Conservation (phyloP, 2,797 vertebrate species). For the Sebastes diaconus region DNA sequence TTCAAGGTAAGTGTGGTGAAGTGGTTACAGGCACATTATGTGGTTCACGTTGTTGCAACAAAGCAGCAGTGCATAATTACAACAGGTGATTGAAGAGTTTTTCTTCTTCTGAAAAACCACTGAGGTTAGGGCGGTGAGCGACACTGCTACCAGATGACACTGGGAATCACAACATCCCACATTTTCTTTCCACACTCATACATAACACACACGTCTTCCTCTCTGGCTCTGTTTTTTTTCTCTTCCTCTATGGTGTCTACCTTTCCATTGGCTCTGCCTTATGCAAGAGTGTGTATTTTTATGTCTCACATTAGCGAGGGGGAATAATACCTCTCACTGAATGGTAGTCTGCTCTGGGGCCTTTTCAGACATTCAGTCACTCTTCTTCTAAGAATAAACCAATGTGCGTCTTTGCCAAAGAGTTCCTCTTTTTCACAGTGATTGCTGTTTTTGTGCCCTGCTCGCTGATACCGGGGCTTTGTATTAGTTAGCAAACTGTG, state of each 20-base stretch:
- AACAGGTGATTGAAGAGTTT: constrained; percentile 65
- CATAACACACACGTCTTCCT: constrained; percentile 27
- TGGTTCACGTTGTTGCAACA: constrained; percentile 57
- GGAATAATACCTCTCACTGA: constrained; percentile 76
- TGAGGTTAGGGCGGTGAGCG: constrained; percentile 52
- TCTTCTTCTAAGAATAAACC: constrained; percentile 81
- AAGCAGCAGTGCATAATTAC: constrained; percentile 65
- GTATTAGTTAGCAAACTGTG: constrained; percentile 59
- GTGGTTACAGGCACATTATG: constrained; percentile 48
- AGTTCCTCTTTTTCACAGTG: constrained; percentile 54
- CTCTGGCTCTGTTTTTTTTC: constrained; percentile 56
- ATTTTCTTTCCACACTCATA: constrained; percentile 58
- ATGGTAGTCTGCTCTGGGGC: constrained; percentile 73
- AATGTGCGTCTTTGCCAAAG: constrained; percentile 66
- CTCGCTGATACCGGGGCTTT: constrained; percentile 66
- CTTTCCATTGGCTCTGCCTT: constrained; percentile 75
- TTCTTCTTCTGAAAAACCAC: constrained; percentile 55
- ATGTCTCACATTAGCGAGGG: constrained; percentile 71
- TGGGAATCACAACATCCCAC: constrained; percentile 59
- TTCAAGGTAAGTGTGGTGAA: constrained; percentile 54
- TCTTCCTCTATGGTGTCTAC: constrained; percentile 71
- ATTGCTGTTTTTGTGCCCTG: constrained; percentile 67
- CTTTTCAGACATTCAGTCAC: constrained; percentile 86
- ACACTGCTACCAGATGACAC: constrained; percentile 63
- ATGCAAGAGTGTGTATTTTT: constrained; percentile 74